These are phyloP conservation scores for Otis tarda DNA, from an alignment of 2,113 vertebrate species.

Conservation along the genomic window DNA sequence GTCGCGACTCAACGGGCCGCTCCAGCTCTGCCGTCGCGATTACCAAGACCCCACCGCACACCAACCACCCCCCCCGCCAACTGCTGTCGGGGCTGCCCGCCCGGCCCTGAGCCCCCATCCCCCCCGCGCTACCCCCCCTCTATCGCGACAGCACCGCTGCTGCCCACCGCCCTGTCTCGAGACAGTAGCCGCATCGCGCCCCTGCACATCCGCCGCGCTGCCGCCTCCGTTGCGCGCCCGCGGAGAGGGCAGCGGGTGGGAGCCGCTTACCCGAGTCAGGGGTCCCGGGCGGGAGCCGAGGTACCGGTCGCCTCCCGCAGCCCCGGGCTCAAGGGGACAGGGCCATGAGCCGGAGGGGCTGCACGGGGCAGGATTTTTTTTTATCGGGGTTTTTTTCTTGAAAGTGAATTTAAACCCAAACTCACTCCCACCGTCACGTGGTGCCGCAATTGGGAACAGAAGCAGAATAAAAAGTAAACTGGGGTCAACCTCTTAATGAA, in stretches of 20 bases:
- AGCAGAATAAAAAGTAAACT: slow-evolving; percentile 74
- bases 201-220: not conserved
- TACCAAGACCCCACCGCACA: not conserved
- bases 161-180: not conserved
- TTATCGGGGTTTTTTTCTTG: slow-evolving; percentile 68
- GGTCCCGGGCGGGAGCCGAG: not conserved
- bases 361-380: slow-evolving; percentile 70
- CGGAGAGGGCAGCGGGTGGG: not conserved
- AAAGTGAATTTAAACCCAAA: slow-evolving; percentile 84
- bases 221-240: not conserved
- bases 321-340: not conserved
- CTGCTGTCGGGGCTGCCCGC: not conserved
- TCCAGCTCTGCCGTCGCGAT: not conserved
- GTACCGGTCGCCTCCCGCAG: not conserved
- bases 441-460: slow-evolving; percentile 81
- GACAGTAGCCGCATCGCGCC: not conserved
- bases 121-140: not conserved
- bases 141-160: not conserved
- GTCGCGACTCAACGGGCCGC: not conserved
- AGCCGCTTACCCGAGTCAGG: not conserved
- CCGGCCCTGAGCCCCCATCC: not conserved
- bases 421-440: slow-evolving; percentile 87
- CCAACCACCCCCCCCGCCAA: not conserved
- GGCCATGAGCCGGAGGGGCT: not conserved
- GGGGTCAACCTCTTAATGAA: too few relatives aligned